Percentiles rank a stretch among this genome's conserved stretches.
Evolutionary conservation across 2,113 vertebrate genomes (phyloP).

Genomic region (Melanerpes aurifrons): DNA sequence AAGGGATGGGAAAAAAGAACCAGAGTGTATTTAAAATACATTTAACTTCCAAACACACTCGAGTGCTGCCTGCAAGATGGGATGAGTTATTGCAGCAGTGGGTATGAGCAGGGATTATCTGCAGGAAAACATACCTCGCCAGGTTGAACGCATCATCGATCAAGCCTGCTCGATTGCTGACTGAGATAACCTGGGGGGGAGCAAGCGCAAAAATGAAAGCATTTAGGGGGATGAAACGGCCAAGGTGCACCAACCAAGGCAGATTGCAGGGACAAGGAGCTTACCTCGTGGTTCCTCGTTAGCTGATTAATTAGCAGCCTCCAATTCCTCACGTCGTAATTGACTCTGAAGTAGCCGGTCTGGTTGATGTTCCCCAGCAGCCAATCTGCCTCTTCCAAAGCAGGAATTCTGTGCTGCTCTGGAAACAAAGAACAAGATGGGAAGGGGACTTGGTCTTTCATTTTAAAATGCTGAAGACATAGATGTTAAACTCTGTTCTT

Average conservation of each 20-base stretch:
- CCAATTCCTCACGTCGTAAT: conserved; percentile 98
- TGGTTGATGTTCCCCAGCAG: conserved; percentile 97
- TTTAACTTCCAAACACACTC: conserved; percentile 30
- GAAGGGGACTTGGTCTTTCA: not conserved
- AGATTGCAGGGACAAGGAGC: conserved; percentile 13
- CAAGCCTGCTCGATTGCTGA: conserved; percentile 94
- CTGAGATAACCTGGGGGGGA: conserved; percentile 87
- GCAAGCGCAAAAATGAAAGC: conserved; percentile 56
- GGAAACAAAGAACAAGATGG: conserved; percentile 47
- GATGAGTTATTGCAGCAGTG: not conserved
- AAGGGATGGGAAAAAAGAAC: not conserved
- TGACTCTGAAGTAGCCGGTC: conserved; percentile 96
- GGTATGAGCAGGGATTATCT: conserved; percentile 57
- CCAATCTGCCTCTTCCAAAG: conserved; percentile 87
- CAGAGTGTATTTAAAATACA: conserved; percentile 16
- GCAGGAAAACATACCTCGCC: conserved; percentile 88
- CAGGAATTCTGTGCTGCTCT: conserved; percentile 88
- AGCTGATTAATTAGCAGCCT: conserved; percentile 92
- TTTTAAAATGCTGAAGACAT: not conserved
- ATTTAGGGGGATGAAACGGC: conserved; percentile 61
- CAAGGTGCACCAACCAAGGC: conserved; percentile 34
- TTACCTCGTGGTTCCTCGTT: conserved; percentile 88
- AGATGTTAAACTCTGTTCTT: not conserved
- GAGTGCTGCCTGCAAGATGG: not conserved
- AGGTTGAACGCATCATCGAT: conserved; percentile 97